Evolutionary conservation across 2,113 vertebrate genomes (phyloP), one percentile per base, ranked within the genome.

Genomic region (Balaenoptera acutorostrata): DNA sequence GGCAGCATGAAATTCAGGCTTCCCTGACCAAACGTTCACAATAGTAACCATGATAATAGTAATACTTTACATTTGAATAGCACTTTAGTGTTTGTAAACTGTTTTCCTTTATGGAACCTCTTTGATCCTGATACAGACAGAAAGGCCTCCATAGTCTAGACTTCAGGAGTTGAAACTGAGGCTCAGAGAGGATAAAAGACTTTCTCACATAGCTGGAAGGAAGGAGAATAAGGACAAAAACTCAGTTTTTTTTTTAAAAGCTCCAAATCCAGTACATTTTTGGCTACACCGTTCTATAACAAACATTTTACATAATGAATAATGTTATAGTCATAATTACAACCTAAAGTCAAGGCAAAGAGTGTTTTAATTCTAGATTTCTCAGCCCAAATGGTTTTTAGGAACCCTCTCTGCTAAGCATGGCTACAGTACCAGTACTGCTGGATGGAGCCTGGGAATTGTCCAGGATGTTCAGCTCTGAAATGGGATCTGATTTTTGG

Each of bases 291-390:
- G 61, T 18, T 5, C 21, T 61, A 46, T 2, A 77, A 87, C 7
- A 59, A 93, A 83, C 78, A 77, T 86, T 95, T 72, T n/a, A 46
- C 27, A n/a, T 95, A 85, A 71, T 25, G 29, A 80, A 69, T 59
- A 69, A 71, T 23, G 17, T 13, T 88, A 31, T 6, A 57, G 80
- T 36, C 36, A 46, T 72, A 81, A 59, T 33, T 90, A 52, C 46
- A 39, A 69, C 2, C 8, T 85, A 75, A 88, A 83, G 63, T 84
- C 75, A 77, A 92, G 41, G 63, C 8, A 46, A 61, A 91, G 13
- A 85, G 66, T 39, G 31, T 23, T 90, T 86, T 90, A 77, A 77
- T 61, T 91, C 77, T 92, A 88, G 55, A 87, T 84, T 94, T 94
- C 36, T 81, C 31, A 66, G 77, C 23, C 61, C n/a, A 84, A 27